Evolutionary conservation across 2,888 invertebrate species (phyloP).

Genomic region (Exephanes ischioxanthus): DNA sequence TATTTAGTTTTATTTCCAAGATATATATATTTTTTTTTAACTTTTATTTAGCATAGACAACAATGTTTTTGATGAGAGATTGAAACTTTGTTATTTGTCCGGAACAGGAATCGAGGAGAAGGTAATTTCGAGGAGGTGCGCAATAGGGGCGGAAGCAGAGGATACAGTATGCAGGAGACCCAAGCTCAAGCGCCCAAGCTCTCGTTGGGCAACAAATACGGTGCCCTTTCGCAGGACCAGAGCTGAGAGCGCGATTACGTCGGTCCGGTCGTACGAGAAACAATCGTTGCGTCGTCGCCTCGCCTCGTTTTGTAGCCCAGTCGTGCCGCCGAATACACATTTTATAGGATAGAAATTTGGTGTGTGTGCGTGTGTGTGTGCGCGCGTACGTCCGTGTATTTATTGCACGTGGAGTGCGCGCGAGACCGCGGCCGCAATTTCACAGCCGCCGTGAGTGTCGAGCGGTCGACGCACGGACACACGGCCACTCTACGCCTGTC

Average conservation of each 20-base stretch:
- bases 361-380: conserved; percentile 24
- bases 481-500: not conserved
- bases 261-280: conserved; percentile 74
- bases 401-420: conserved; percentile 63
- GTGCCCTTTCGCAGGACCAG: conserved; percentile 87
- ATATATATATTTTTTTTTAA: too few relatives aligned
- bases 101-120: conserved; percentile 85
- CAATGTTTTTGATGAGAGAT: conserved; percentile 49
- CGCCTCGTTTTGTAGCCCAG: conserved; percentile 83
- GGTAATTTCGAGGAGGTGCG: conserved; percentile 88
- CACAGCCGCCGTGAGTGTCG: not conserved
- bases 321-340: conserved; percentile 76
- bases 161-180: conserved; percentile 85
- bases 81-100: conserved; percentile 11
- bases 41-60: conserved; percentile 69
- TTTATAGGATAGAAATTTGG: conserved; percentile 72
- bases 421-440: not conserved
- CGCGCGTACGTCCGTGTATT: conserved; percentile 19
- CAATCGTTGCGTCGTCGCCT: conserved; percentile 81
- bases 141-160: conserved; percentile 86
- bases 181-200: conserved; percentile 86
- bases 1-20: too few relatives aligned
- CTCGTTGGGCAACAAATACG: conserved; percentile 88
- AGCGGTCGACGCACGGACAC: not conserved
- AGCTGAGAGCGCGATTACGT: conserved; percentile 83